Percentiles rank a stretch among this genome's conserved stretches.
These are phyloP conservation scores for Diaphora mendica DNA, from an alignment of 2,888 invertebrate genomes.

Conservation along the genomic window DNA sequence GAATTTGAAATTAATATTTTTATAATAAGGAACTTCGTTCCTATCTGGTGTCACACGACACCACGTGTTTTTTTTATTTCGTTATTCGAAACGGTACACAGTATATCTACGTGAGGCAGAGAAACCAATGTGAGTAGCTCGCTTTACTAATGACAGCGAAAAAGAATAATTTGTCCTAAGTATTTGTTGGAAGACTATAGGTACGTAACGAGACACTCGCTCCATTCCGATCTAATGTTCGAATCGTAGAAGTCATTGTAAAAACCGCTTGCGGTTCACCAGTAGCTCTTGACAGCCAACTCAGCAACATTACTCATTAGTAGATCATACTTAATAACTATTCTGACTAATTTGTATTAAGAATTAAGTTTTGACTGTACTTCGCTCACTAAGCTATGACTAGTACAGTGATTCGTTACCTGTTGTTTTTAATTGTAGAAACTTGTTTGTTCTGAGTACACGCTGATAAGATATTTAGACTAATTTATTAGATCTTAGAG, in stretches of 20 bases:
- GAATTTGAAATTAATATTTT: no score
- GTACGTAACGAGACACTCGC: neutral
- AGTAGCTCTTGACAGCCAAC: neutral
- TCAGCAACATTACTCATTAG: neutral
- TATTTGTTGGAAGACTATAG: neutral
- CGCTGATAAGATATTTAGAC: no score
- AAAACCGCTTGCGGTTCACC: neutral
- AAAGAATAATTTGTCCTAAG: neutral
- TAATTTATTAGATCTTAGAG: no score
- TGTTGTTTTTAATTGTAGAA: neutral
- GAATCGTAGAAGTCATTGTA: neutral
- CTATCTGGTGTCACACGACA: no score
- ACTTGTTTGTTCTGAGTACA: neutral
- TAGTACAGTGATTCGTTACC: neutral
- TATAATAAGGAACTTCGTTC: no score
- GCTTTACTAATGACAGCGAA: neutral
- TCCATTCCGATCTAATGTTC: neutral
- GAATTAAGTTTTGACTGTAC: neutral
- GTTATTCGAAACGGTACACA: neutral
- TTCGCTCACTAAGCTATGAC: neutral
- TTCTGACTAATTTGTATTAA: neutral
- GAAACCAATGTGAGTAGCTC: neutral
- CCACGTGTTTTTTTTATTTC: no score
- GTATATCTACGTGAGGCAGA: no score
- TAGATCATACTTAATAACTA: neutral